Base-by-base conservation (phyloP, 1,140 invertebrate genomes). In the Pissodes strobi region DNA sequence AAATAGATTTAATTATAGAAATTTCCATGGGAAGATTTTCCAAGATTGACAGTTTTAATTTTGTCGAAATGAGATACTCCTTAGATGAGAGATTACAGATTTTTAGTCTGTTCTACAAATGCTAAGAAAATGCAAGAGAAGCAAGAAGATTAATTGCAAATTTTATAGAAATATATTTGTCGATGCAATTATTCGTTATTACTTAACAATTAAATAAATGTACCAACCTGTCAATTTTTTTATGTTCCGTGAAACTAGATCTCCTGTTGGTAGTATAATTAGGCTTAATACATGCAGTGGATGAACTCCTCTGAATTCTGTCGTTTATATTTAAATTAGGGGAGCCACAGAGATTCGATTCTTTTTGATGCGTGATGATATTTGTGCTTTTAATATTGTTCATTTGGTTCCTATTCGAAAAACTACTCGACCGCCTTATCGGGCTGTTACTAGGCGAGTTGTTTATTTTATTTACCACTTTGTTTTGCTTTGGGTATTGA, bases 381-480 rank as follows among this genome's bases (percentile, higher is more conserved):
- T 76, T 74, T 0, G 65, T 69, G 58, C 74, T 71, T 51, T 77
- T 77, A 0, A 69, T 51, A 18, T 53, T 56, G 18, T 56, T 71
- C 37, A 74, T 71, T 27, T 76, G 73, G 62, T 77, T 77, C 55
- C 74, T 74, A 22, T 72, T 72, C 0, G 76, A 74, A 56, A 78
- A 78, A 68, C 77, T 78, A 49, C 76, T 78, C 0, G 77, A 78
- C 17, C 77, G 49, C 25, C 73, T 49, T 15, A 78, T 76, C 5
- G 77, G 77, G 21, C 71, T 74, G 52, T 77, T 77, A 39, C 76
- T 78, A 10, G 76, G 77, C 13, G 76, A 76, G 49, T 78, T 78
- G 55, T 78, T 75, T 38, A 78, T 73, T 58, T 77, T 78, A n/a
- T 76, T 74, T 3, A 73, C 66, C 37, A 71, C 69, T 30, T 70